phyloP scores from a whole-genome alignment of 2,888 invertebrate species.

The Cecidostiba fungosa region DNA sequence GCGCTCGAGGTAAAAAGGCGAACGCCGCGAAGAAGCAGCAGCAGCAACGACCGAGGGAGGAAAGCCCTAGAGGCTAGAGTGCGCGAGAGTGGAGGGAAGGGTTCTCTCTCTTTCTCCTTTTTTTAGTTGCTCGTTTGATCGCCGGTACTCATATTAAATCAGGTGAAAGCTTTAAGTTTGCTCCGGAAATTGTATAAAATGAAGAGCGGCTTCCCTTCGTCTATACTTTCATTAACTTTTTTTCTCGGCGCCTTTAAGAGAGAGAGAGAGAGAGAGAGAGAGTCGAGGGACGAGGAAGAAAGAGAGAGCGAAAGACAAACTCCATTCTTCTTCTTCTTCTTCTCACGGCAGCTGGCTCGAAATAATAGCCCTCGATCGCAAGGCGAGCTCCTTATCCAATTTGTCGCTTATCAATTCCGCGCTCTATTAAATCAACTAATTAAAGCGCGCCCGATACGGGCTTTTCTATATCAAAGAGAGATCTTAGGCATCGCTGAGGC shows the following conservation, averaged over 20 bases:
- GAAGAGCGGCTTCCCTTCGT: slow-evolving; percentile 35
- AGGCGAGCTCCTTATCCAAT: slow-evolving; percentile 55
- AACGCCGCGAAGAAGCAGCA: not conserved
- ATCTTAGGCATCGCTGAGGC: not conserved
- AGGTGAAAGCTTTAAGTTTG: slow-evolving; percentile 62
- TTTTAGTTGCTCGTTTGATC: slow-evolving; percentile 59
- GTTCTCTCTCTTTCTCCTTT: not conserved
- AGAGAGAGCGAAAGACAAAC: slow-evolving; percentile 38
- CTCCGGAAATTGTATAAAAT: slow-evolving; percentile 66
- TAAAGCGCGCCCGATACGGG: slow-evolving; percentile 39
- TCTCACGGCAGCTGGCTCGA: slow-evolving; percentile 16
- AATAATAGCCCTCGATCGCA: slow-evolving; percentile 39
- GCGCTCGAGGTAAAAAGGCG: slow-evolving; percentile 22
- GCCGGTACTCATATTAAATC: slow-evolving; percentile 65
- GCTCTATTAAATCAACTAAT: slow-evolving; percentile 59
- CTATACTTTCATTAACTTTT: slow-evolving; percentile 58
- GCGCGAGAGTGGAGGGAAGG: slow-evolving; percentile 24
- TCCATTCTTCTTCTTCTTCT: slow-evolving; percentile 14
- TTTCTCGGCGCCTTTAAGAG: not conserved
- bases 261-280: slow-evolving; percentile 2
- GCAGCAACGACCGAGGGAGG: not conserved
- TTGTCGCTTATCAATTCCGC: slow-evolving; percentile 58
- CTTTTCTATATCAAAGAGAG: not conserved
- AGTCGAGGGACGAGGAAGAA: not conserved
- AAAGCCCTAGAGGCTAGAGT: slow-evolving; percentile 34